phyloP scores from a whole-genome alignment of 2,113 vertebrate species.

The Panthera tigris region DNA sequence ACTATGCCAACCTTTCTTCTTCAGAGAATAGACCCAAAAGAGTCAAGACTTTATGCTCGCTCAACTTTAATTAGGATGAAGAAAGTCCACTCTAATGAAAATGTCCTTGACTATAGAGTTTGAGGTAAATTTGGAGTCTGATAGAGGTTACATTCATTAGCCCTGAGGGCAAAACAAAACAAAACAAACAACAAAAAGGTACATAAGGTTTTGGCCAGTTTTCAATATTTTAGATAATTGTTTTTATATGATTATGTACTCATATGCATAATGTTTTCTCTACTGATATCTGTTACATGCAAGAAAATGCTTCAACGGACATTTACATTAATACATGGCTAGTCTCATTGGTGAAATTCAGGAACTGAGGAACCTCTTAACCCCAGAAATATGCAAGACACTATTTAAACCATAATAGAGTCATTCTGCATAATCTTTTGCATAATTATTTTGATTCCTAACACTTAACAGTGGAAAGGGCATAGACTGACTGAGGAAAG shows the following conservation, averaged over 20 bases:
- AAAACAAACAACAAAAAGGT: neutral
- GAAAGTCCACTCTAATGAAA: constrained; percentile 37
- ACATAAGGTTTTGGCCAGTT: neutral
- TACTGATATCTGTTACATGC: neutral
- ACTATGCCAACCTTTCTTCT: neutral
- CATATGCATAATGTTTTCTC: neutral
- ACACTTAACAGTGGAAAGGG: neutral
- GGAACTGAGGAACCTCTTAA: neutral
- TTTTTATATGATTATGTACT: neutral
- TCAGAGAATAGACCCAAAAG: neutral
- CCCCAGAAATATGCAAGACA: neutral
- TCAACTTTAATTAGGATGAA: neutral
- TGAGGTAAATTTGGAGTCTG: neutral
- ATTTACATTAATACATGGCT: constrained; percentile 1
- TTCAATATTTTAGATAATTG: neutral
- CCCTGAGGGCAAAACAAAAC: neutral
- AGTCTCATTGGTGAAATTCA: neutral
- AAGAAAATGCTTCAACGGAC: neutral
- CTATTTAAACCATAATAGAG: neutral
- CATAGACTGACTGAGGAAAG: neutral
- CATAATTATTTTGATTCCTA: constrained; percentile 57
- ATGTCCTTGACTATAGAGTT: constrained; percentile 24
- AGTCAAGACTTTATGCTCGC: neutral
- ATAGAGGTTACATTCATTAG: constrained; percentile 44
- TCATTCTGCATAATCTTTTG: constrained; percentile 16